Conservation (phyloP, 1,140 invertebrate genomes). For the Sipha flava region DNA sequence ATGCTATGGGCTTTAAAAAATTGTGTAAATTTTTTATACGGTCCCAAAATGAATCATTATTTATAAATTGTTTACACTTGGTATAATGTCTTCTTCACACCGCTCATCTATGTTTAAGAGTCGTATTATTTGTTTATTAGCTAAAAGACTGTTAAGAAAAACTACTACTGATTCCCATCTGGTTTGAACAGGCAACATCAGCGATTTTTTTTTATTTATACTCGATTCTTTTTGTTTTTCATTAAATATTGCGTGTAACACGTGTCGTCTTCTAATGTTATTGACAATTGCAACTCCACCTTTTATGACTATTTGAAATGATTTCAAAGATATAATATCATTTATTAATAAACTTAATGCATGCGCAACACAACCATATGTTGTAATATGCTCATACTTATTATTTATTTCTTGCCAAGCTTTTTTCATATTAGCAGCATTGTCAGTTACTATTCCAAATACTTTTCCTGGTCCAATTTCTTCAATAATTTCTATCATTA, state of each 20-base stretch:
- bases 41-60: not conserved
- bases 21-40: not conserved
- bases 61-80: not conserved
- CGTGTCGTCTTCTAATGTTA: not conserved
- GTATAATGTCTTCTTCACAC: not conserved
- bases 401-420: slow-evolving; percentile 12
- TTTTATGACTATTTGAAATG: not conserved
- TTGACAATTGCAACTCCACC: not conserved
- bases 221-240: not conserved
- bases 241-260: not conserved
- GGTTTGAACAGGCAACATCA: not conserved
- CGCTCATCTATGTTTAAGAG: not conserved
- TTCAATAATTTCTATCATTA: slow-evolving; percentile 38
- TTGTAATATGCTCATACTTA: not conserved
- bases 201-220: not conserved
- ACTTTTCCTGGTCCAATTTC: slow-evolving; percentile 38
- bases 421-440: slow-evolving; percentile 38
- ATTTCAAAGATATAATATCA: not conserved
- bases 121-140: not conserved
- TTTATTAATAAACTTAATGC: slow-evolving; percentile 15
- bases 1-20: not conserved
- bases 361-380: not conserved
- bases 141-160: not conserved
- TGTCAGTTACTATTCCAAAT: slow-evolving; percentile 39
- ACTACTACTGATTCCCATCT: not conserved